A percentile compares a stretch with the other conserved stretches of the same genome.
These are phyloP conservation scores for Passer domesticus DNA, from an alignment of 2,113 vertebrate species.

Conservation along the genomic window DNA sequence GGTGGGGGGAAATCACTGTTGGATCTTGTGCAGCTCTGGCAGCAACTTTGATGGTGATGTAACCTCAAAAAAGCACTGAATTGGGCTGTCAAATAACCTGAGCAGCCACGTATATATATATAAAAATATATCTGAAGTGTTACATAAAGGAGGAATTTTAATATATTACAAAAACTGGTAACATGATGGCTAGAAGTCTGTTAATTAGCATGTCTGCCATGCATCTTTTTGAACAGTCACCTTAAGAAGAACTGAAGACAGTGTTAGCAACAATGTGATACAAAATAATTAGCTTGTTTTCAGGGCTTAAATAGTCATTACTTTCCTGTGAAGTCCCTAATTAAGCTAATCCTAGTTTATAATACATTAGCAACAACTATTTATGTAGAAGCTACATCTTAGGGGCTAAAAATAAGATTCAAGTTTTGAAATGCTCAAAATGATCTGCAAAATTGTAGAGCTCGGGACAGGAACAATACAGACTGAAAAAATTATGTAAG, in stretches of 20 bases:
- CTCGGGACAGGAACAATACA: conserved; percentile 27
- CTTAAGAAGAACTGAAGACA: not conserved
- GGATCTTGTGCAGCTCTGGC: not conserved
- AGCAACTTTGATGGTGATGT: not conserved
- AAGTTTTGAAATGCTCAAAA: not conserved
- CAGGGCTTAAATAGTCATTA: conserved; percentile 64
- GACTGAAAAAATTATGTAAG: not conserved
- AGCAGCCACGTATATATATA: not conserved
- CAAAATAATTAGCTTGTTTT: conserved; percentile 69
- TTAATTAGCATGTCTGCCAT: conserved; percentile 30
- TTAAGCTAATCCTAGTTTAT: conserved; percentile 65
- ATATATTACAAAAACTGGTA: not conserved
- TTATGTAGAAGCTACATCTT: conserved; percentile 22
- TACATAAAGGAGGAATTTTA: conserved; percentile 20
- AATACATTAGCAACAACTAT: conserved; percentile 56
- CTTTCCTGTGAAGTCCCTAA: conserved; percentile 65
- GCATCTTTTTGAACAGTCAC: conserved; percentile 8
- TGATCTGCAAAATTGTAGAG: not conserved
- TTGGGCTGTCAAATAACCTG: not conserved
- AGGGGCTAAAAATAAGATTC: conserved; percentile 31
- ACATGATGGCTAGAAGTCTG: not conserved
- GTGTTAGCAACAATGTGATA: conserved; percentile 20
- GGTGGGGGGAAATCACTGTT: not conserved
- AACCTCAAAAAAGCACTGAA: not conserved
- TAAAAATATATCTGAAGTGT: not conserved